phyloP scores from a whole-genome alignment of 2,888 invertebrate species.

The Orchesellides sinensis region DNA sequence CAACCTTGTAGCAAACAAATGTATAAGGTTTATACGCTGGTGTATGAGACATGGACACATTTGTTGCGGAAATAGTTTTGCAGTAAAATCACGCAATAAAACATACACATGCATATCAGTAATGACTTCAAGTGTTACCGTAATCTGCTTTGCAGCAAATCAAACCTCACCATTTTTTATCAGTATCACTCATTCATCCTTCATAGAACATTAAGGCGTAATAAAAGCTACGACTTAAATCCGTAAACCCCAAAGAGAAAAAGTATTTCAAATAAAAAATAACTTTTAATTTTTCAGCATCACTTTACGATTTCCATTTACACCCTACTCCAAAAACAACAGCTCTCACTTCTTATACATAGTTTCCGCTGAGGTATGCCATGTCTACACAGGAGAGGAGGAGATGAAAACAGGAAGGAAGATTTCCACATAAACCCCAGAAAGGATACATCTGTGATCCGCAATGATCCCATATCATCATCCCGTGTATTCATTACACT shows the following conservation, averaged over 20 bases:
- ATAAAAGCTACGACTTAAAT: neutral
- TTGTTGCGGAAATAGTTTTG: constrained; percentile 31
- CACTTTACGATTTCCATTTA: neutral
- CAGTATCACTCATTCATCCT: neutral
- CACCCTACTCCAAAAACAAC: constrained; percentile 3
- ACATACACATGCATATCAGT: no score
- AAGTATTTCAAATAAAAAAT: neutral
- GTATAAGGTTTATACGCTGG: neutral
- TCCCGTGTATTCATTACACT: neutral
- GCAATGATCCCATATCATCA: neutral
- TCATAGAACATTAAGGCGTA: neutral
- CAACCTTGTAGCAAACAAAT: neutral
- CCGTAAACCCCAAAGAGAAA: neutral
- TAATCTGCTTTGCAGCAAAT: constrained; percentile 3
- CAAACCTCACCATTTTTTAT: neutral
- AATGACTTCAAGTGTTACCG: neutral
- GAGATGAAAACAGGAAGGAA: neutral
- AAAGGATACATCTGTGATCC: neutral
- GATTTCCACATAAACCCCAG: neutral
- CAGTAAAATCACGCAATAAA: neutral
- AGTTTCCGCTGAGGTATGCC: neutral
- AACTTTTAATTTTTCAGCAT: neutral
- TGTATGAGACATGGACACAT: constrained; percentile 28
- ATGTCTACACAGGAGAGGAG: neutral
- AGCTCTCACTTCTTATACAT: neutral